These are phyloP conservation scores for Otus sunia DNA, from an alignment of 2,113 vertebrate genomes.

Conservation along the genomic window DNA sequence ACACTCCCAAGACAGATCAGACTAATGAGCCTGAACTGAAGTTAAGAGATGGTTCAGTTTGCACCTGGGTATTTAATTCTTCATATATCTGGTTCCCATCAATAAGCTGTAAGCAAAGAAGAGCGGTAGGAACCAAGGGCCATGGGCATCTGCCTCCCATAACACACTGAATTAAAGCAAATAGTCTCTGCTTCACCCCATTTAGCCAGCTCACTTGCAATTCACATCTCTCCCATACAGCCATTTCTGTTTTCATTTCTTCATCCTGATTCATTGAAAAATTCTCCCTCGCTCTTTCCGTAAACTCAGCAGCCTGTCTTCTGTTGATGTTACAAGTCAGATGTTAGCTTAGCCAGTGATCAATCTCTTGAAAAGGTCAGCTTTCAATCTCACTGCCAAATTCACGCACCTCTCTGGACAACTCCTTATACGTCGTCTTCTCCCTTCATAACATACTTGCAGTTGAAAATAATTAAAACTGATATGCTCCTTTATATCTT, in stretches of 20 bases:
- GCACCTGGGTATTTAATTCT: slow-evolving; percentile 36
- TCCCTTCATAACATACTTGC: background rate
- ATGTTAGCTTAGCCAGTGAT: slow-evolving; percentile 49
- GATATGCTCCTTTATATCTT: background rate
- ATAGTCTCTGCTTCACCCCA: background rate
- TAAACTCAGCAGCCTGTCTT: background rate
- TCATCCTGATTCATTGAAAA: background rate
- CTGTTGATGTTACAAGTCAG: background rate
- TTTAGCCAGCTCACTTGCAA: background rate
- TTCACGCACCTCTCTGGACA: background rate
- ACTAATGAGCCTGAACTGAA: slow-evolving; percentile 9
- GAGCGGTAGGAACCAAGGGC: background rate
- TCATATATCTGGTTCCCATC: background rate
- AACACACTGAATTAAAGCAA: background rate
- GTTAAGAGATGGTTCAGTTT: slow-evolving; percentile 23
- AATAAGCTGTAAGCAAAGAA: slow-evolving; percentile 8
- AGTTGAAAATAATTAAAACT: slow-evolving; percentile 14
- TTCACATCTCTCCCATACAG: slow-evolving; percentile 9
- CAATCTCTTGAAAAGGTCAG: slow-evolving; percentile 50
- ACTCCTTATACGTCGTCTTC: background rate
- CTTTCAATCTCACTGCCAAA: slow-evolving; percentile 29
- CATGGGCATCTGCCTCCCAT: background rate
- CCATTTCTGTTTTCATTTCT: background rate
- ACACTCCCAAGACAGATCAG: background rate
- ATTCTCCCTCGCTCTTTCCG: background rate